These are phyloP conservation scores for Cotesia chilonis DNA, from an alignment of 1,140 invertebrate genomes.

Conservation along the genomic window DNA sequence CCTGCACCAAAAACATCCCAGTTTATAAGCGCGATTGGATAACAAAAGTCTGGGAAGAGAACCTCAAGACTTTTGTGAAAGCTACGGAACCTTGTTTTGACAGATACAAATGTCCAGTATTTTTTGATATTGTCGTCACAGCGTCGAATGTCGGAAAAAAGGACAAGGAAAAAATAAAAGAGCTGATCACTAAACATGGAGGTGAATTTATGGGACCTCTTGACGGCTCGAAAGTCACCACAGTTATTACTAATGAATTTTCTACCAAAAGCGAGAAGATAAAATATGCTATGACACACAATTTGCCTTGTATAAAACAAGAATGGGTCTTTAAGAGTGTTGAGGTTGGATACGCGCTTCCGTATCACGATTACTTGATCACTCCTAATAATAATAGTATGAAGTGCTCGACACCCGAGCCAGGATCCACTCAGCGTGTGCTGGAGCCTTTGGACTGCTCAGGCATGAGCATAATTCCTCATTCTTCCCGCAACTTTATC, in stretches of 20 bases:
- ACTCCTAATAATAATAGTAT: constrained; percentile 53
- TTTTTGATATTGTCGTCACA: constrained; percentile 81
- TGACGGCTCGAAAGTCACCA: constrained; percentile 56
- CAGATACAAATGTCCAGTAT: constrained; percentile 77
- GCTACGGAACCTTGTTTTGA: constrained; percentile 74
- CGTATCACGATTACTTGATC: constrained; percentile 73
- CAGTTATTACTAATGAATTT: constrained; percentile 59
- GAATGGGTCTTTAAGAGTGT: constrained; percentile 84
- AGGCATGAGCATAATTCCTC: constrained; percentile 41
- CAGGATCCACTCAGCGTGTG: constrained; percentile 42
- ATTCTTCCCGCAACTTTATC: constrained; percentile 35
- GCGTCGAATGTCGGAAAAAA: constrained; percentile 76
- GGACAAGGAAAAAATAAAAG: constrained; percentile 76
- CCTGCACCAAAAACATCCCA: constrained; percentile 74
- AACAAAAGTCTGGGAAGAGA: constrained; percentile 78
- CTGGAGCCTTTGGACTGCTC: constrained; percentile 44
- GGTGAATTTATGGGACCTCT: constrained; percentile 66
- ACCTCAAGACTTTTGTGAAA: constrained; percentile 69
- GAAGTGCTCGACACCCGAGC: constrained; percentile 70
- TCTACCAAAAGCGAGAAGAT: constrained; percentile 80
- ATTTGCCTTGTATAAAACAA: constrained; percentile 75
- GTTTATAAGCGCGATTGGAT: constrained; percentile 85
- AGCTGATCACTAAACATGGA: constrained; percentile 78
- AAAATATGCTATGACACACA: constrained; percentile 78
- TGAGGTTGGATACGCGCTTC: constrained; percentile 75